phyloP scores from a whole-genome alignment of 2,888 invertebrate genomes.

The Diabrotica balteata region DNA sequence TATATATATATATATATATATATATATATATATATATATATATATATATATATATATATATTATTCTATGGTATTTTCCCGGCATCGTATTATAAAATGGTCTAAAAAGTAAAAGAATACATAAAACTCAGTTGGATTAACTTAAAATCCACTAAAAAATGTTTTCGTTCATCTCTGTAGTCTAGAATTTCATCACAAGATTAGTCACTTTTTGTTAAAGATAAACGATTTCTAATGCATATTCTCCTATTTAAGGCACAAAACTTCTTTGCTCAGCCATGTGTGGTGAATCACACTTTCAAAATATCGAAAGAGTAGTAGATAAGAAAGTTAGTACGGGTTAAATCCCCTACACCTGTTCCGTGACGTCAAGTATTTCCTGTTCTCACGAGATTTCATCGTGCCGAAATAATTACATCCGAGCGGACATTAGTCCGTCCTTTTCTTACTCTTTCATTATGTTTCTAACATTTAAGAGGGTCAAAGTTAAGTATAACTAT shows the following conservation, averaged over 20 bases:
- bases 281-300: constrained; percentile 14
- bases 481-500: constrained; percentile 26
- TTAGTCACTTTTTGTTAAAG: no score
- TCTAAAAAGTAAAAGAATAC: no score
- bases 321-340: constrained; percentile 41
- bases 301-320: constrained; percentile 11
- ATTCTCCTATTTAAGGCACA: neutral
- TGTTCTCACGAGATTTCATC: constrained; percentile 61
- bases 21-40: no score
- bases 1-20: no score
- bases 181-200: no score
- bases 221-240: no score
- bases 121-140: no score
- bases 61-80: no score
- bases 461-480: constrained; percentile 31
- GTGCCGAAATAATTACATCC: constrained; percentile 59
- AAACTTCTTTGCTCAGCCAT: neutral
- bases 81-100: no score
- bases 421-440: constrained; percentile 49
- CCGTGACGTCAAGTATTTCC: constrained; percentile 58
- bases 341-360: constrained; percentile 57
- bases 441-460: constrained; percentile 26
- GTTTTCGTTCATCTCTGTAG: no score
- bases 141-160: no score
- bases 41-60: no score